These are phyloP conservation scores for Thalassaphorura encarpata DNA, from an alignment of 1,140 invertebrate species.

Conservation along the genomic window DNA sequence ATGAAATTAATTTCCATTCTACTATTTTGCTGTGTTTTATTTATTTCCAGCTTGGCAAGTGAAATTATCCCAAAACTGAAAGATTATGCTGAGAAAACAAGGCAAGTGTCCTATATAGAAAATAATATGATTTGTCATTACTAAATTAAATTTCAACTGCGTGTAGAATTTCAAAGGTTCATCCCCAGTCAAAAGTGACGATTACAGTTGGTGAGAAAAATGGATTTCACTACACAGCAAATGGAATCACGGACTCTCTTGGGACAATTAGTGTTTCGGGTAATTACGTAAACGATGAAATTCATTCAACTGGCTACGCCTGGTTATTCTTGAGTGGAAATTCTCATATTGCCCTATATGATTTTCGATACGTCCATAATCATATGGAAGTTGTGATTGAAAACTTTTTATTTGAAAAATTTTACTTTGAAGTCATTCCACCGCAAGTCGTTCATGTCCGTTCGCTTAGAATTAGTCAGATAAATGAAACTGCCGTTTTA, in stretches of 20 bases:
- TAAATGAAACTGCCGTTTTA: conserved; percentile 13
- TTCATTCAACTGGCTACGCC: conserved; percentile 9
- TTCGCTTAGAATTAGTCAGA: conserved; percentile 11
- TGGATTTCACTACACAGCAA: conserved; percentile 14
- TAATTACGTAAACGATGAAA: conserved; percentile 21
- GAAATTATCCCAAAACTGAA: too few species aligned
- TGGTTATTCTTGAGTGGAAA: conserved; percentile 10
- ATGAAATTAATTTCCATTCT: too few species aligned
- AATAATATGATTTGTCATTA: too few species aligned
- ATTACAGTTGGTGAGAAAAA: conserved; percentile 21
- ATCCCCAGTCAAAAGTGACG: conserved; percentile 14
- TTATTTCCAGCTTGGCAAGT: too few species aligned
- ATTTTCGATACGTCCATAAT: neutral
- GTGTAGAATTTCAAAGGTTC: too few species aligned
- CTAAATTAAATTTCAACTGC: too few species aligned
- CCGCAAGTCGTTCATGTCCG: conserved; percentile 12
- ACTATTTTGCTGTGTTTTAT: too few species aligned
- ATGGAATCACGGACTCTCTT: conserved; percentile 14
- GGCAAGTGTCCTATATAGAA: too few species aligned
- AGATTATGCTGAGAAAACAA: too few species aligned
- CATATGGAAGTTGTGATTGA: conserved; percentile 12
- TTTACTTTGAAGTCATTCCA: conserved; percentile 14
- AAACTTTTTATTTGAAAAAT: conserved; percentile 11
- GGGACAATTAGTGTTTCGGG: conserved; percentile 15
- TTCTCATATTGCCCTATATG: conserved; percentile 10